Evolutionary conservation across 2,113 vertebrate species (phyloP).

Genomic region (Heterochromis multidens): DNA sequence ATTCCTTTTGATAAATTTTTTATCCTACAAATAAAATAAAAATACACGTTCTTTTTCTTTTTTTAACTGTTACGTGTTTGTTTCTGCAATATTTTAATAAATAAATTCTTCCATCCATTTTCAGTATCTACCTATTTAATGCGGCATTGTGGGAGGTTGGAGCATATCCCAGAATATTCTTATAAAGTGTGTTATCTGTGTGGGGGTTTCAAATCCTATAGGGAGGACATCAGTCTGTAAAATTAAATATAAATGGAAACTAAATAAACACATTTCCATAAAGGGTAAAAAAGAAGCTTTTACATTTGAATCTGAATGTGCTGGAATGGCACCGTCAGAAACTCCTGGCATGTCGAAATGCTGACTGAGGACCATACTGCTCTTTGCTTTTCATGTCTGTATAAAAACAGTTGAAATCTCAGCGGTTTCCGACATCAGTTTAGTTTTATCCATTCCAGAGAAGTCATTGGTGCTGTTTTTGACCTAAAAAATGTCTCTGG

Average conservation of each 20-base stretch:
- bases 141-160: background rate
- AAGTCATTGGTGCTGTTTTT: slow-evolving; percentile 6
- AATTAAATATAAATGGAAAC: background rate
- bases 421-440: background rate
- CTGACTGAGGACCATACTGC: background rate
- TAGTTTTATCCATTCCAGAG: background rate
- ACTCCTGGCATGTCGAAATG: background rate
- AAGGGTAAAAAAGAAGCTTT: background rate
- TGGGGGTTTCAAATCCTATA: background rate
- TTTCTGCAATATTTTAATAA: background rate
- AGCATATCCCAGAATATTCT: background rate
- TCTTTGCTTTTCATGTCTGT: background rate
- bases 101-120: background rate
- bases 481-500: slow-evolving; percentile 53
- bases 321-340: background rate
- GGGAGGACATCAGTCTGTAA: background rate
- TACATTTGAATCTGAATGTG: background rate
- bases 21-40: background rate
- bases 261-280: background rate
- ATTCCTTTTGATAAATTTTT: background rate
- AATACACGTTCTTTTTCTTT: rapidly evolving
- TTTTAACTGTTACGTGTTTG: background rate
- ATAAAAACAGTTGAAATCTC: slow-evolving; percentile 11
- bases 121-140: background rate
- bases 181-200: background rate